phyloP scores from a whole-genome alignment of 2,888 invertebrate species.

The Eledona agricola region DNA sequence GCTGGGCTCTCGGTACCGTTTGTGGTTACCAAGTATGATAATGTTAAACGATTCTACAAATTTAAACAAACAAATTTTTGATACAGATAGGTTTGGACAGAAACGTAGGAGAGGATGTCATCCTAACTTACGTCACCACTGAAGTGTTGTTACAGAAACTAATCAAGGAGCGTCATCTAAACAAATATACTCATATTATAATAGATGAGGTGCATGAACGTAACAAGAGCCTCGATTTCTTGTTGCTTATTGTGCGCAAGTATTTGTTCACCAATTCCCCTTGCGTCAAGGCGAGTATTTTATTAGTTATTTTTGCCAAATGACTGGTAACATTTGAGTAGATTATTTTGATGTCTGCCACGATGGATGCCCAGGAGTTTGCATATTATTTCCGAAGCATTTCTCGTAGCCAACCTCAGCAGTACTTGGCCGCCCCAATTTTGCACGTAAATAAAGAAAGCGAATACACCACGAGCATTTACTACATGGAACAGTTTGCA shows the following conservation, averaged over 20 bases:
- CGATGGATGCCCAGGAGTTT: slow-evolving; percentile 80
- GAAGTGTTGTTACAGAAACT: slow-evolving; percentile 85
- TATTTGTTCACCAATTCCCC: slow-evolving; percentile 74
- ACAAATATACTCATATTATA: slow-evolving; percentile 86
- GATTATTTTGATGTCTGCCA: slow-evolving; percentile 93
- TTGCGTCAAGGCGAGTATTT: slow-evolving; percentile 67
- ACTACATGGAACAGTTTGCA: slow-evolving; percentile 68
- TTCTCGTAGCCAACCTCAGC: slow-evolving; percentile 53
- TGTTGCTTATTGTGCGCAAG: slow-evolving; percentile 82
- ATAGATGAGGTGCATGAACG: slow-evolving; percentile 96
- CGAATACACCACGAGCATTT: slow-evolving; percentile 68
- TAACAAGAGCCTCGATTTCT: slow-evolving; percentile 91
- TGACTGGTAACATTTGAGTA: slow-evolving; percentile 44
- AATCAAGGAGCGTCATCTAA: slow-evolving; percentile 74
- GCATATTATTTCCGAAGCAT: slow-evolving; percentile 69
- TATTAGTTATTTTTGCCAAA: slow-evolving; percentile 14
- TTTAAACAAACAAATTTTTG: slow-evolving; percentile 6
- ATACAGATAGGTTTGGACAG: slow-evolving; percentile 77
- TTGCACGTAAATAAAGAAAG: slow-evolving; percentile 66
- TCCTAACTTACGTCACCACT: slow-evolving; percentile 87
- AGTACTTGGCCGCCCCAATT: slow-evolving; percentile 65
- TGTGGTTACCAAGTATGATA: slow-evolving; percentile 90
- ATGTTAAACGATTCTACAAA: too few relatives aligned
- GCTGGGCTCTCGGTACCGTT: slow-evolving; percentile 82
- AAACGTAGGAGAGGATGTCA: slow-evolving; percentile 71